A percentile compares a stretch with the other conserved stretches of the same genome.
Evolutionary conservation across 2,888 invertebrate species (phyloP).

Genomic region (Drosophila neutralis): DNA sequence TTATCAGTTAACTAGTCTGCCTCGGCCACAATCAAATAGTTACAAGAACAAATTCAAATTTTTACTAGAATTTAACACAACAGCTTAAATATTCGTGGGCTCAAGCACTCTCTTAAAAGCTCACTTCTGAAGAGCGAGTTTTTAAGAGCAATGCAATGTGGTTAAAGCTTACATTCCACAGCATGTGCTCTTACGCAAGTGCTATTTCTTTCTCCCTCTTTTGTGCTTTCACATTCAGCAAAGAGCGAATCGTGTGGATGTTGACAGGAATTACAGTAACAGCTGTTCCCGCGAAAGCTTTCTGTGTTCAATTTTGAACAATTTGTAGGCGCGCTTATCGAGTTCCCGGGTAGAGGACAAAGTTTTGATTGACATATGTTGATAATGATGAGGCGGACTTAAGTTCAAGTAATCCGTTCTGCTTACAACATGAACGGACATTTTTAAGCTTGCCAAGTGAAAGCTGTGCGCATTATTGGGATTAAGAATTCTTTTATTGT

Average conservation of each 20-base stretch:
- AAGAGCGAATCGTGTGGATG: conserved; percentile 42
- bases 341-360: conserved; percentile 5
- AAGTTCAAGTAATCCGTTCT: conserved; percentile 23
- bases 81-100: conserved; percentile 9
- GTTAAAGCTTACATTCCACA: conserved; percentile 52
- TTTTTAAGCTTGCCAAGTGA: neutral
- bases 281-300: conserved; percentile 53
- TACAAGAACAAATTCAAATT: conserved; percentile 16
- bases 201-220: neutral
- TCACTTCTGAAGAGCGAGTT: conserved; percentile 37
- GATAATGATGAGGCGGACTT: conserved; percentile 23
- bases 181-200: conserved; percentile 3
- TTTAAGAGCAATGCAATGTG: conserved; percentile 30
- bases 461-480: neutral
- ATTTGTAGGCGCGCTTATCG: conserved; percentile 34
- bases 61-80: conserved; percentile 3
- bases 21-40: conserved; percentile 16
- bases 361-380: conserved; percentile 41
- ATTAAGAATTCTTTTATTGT: conserved; percentile 7
- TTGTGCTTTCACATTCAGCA: conserved; percentile 46
- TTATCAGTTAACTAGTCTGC: conserved; percentile 55
- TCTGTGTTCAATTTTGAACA: conserved; percentile 34
- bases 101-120: conserved; percentile 62
- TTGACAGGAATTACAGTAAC: conserved; percentile 33
- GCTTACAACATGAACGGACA: neutral